Evolutionary conservation across 1,140 invertebrate genomes (phyloP), one percentile per base, ranked within the genome.

Genomic region (Cotesia glomerata): DNA sequence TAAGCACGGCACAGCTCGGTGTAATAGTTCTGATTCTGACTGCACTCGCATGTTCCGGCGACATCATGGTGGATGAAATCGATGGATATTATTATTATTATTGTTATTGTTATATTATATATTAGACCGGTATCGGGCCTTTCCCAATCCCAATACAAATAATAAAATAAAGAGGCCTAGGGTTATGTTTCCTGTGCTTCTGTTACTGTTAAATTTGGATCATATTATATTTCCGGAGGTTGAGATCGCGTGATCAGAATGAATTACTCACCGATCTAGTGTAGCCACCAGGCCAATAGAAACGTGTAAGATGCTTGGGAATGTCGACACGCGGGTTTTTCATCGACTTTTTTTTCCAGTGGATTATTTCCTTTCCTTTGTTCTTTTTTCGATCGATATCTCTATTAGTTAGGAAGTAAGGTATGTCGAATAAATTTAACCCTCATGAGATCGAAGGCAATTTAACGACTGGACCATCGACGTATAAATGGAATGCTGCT

Each of bases 221-320:
- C 26, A 26, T 73, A 73, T 73, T 73, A 73, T 73, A 73, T 73
- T 73, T 73, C 72, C 72, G 66, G 72, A 58, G n/a, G 35, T 61
- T 54, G 45, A 26, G 26, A 70, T 74, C 73, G 73, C 67, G 68
- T 74, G 68, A 74, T 71, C 56, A 14, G n/a, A 8, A 49, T 56
- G 61, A 73, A 73, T 73, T 73, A 66, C 45, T 61, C 59, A 32
- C 3, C n/a, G 58, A 52, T 54, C 67, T 67, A 66, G 26, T 26
- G 26, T 26, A 26, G 39, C 39, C 39, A 45, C 5, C 39, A 45
- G 39, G 51, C 66, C 66, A 56, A 49, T 54, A 73, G 66, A 18
- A 73, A 61, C 34, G 56, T 18, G 39, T 16, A 16, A 54, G 51
- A 45, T 45, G 69, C 49, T 49, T 51, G 45, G 45, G 54, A 64